These are phyloP conservation scores for Tuberolachnus salignus DNA, from an alignment of 2,888 invertebrate species.

Conservation along the genomic window DNA sequence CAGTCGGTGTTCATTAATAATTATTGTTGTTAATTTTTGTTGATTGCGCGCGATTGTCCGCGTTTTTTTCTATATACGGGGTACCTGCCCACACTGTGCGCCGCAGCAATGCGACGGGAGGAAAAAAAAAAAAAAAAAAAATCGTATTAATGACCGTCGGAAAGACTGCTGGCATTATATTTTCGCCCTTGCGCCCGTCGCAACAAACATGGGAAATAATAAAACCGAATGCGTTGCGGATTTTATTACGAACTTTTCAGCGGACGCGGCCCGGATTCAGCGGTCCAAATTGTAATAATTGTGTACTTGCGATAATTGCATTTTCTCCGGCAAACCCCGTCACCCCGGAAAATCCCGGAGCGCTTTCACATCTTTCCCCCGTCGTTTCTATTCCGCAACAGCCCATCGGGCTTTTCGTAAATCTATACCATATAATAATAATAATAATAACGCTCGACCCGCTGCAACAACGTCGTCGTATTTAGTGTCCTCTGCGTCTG, in stretches of 20 bases:
- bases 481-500: too few relatives aligned
- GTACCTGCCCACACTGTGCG: too few relatives aligned
- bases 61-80: background rate
- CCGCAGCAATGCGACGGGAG: too few relatives aligned
- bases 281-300: background rate
- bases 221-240: slow-evolving; percentile 1
- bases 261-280: background rate
- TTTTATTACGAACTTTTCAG: background rate
- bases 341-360: background rate
- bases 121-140: background rate
- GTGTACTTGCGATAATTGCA: background rate
- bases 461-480: too few relatives aligned
- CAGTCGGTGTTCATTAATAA: background rate
- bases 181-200: background rate
- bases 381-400: too few relatives aligned
- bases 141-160: background rate
- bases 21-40: background rate
- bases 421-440: too few relatives aligned
- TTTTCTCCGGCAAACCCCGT: background rate
- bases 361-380: too few relatives aligned
- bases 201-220: background rate
- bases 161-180: background rate
- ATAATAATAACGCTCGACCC: too few relatives aligned
- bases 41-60: slow-evolving; percentile 11
- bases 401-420: too few relatives aligned